Evolutionary conservation across 2,113 vertebrate species (phyloP).

Genomic region (Hyperopisus bebe): DNA sequence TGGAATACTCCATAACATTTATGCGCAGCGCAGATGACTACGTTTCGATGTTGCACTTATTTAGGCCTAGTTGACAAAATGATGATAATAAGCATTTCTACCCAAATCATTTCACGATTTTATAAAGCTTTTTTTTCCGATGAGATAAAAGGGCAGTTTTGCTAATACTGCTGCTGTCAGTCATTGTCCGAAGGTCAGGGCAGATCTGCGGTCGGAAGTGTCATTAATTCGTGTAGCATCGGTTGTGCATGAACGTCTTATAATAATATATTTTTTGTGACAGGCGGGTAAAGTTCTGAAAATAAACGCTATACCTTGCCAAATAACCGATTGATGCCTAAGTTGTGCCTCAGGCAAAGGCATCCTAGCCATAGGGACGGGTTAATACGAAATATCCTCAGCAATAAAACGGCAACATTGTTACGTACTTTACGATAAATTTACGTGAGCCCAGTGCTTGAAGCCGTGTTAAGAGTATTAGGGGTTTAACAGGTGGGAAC

Average conservation of each 20-base stretch:
- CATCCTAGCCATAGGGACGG: background rate
- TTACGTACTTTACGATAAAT: background rate
- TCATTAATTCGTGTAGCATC: background rate
- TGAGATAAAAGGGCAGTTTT: background rate
- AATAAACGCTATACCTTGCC: background rate
- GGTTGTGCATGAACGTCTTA: background rate
- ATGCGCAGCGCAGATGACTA: background rate
- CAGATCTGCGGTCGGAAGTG: background rate
- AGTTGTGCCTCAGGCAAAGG: background rate
- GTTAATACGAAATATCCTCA: background rate
- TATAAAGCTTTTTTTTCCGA: background rate
- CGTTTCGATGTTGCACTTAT: background rate
- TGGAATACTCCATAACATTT: background rate
- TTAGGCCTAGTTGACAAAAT: background rate
- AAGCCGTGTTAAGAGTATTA: background rate
- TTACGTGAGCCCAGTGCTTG: background rate
- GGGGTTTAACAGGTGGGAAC: background rate
- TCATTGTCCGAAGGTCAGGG: background rate
- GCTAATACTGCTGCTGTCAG: background rate
- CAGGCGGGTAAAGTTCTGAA: background rate
- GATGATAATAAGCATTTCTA: background rate
- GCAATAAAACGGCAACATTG: background rate
- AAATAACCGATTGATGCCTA: background rate
- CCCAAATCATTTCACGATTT: background rate
- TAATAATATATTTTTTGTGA: background rate